These are phyloP conservation scores for Apamea anceps DNA, from an alignment of 2,888 invertebrate genomes.

Conservation along the genomic window DNA sequence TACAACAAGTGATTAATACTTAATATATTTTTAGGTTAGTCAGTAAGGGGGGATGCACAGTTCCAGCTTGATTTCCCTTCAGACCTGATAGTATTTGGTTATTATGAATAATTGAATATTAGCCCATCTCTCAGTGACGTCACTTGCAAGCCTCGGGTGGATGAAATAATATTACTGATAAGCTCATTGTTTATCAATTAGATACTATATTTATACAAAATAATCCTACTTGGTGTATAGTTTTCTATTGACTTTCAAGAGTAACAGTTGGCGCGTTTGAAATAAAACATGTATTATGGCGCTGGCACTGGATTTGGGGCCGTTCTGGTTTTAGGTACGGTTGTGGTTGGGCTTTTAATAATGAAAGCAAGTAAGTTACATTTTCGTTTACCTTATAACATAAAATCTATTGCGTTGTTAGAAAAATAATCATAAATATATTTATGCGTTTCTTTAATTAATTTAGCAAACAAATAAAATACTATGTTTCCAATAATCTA, in stretches of 20 bases:
- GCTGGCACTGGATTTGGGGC: neutral
- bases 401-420: neutral
- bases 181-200: constrained; percentile 13
- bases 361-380: constrained; percentile 27
- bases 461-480: neutral
- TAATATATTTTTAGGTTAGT: no score
- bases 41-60: no score
- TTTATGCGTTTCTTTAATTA: neutral
- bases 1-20: neutral
- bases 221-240: neutral
- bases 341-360: constrained; percentile 4
- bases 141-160: neutral
- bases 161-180: constrained; percentile 28
- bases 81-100: neutral
- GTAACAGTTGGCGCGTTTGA: neutral
- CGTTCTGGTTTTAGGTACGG: neutral
- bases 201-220: neutral
- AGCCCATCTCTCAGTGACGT: neutral
- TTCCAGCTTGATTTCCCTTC: neutral
- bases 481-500: neutral
- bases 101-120: no score
- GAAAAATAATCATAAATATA: neutral
- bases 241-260: neutral
- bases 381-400: neutral
- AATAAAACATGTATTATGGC: constrained; percentile 5